These are phyloP conservation scores for Salvator merianae DNA, from an alignment of 2,113 vertebrate genomes.

Conservation along the genomic window DNA sequence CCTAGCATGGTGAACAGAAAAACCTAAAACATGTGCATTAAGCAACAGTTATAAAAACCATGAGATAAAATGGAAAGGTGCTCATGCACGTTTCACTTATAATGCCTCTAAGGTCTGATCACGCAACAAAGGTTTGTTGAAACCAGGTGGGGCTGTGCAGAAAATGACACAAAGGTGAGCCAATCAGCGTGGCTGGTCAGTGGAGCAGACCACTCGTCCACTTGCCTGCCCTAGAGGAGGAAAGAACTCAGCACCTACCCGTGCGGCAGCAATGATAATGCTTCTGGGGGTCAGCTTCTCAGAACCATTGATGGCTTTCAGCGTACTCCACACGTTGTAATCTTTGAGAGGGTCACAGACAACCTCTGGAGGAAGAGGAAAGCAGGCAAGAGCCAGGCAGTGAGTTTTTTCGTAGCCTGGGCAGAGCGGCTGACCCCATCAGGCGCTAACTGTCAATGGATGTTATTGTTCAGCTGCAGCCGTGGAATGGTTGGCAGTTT, in stretches of 20 bases:
- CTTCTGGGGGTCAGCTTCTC: conserved; percentile 57
- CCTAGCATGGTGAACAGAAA: too few relatives aligned
- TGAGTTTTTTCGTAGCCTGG: neutral
- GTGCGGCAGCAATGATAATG: conserved; percentile 82
- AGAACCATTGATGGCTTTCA: conserved; percentile 83
- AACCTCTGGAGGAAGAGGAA: conserved; percentile 70
- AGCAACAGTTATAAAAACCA: too few relatives aligned
- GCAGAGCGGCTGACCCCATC: too few relatives aligned
- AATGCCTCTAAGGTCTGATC: too few relatives aligned
- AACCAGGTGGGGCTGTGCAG: neutral
- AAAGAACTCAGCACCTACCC: conserved; percentile 75
- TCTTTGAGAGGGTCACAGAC: conserved; percentile 89
- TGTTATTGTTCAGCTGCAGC: neutral
- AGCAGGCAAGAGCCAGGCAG: fast-evolving
- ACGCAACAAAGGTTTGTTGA: neutral
- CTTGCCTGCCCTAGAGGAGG: neutral
- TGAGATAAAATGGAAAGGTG: too few relatives aligned
- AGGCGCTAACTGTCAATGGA: too few relatives aligned
- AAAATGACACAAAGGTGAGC: neutral
- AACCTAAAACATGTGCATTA: too few relatives aligned
- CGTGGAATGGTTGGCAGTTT: neutral
- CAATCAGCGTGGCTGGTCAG: neutral
- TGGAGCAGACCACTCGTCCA: neutral
- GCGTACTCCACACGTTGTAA: conserved; percentile 86
- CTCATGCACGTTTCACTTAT: too few relatives aligned